phyloP scores from a whole-genome alignment of 2,797 vertebrate genomes.

The Gambelia wislizenii region DNA sequence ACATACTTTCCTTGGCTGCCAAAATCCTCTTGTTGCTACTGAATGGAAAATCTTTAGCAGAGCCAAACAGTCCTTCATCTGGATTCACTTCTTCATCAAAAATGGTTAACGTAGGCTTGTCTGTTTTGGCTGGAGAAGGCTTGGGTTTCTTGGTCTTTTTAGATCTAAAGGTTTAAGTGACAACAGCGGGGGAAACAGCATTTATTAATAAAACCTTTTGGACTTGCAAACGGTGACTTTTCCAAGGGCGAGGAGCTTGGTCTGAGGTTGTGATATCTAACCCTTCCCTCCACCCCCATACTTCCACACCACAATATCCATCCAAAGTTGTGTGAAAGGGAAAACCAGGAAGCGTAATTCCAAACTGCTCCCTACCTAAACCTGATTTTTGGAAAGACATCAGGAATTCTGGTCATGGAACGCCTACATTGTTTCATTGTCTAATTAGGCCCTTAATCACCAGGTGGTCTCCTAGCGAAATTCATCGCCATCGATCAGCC shows the following conservation, averaged over 20 bases:
- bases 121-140: conserved; percentile 39
- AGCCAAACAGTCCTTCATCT: conserved; percentile 78
- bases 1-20: conserved; percentile 72
- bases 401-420: neutral
- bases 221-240: conserved; percentile 35
- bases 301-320: neutral
- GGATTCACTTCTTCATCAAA: conserved; percentile 81
- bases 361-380: neutral
- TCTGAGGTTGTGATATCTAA: neutral
- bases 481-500: neutral
- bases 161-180: conserved; percentile 69
- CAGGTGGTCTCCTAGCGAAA: neutral
- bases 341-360: neutral
- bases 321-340: neutral
- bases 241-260: neutral
- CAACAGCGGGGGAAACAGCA: conserved; percentile 38
- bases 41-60: conserved; percentile 51
- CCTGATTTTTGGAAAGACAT: neutral
- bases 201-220: conserved; percentile 29
- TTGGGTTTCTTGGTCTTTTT: conserved; percentile 76
- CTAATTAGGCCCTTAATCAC: neutral
- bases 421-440: too few species aligned
- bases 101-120: conserved; percentile 73
- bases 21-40: conserved; percentile 26
- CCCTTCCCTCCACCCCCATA: neutral